A percentile compares a stretch with the other conserved stretches of the same genome.
Evolutionary conservation across 2,797 vertebrate species (phyloP).

Genomic region (Dromococcyx pavoninus): DNA sequence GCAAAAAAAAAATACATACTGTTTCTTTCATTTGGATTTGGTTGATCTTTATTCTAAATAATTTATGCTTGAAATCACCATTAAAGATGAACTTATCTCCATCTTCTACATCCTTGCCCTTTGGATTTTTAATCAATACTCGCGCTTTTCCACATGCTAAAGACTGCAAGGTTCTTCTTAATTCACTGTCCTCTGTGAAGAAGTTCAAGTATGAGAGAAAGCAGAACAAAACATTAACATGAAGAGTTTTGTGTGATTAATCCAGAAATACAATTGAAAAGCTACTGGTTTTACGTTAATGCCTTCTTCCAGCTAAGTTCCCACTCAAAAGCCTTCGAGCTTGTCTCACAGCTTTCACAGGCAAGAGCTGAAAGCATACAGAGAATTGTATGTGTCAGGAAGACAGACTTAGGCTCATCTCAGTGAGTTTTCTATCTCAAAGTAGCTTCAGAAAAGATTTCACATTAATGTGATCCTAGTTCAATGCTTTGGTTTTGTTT

Average conservation of each 20-base stretch:
- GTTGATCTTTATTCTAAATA: slow-evolving; percentile 86
- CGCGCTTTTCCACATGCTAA: slow-evolving; percentile 83
- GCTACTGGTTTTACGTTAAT: background rate
- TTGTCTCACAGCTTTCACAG: background rate
- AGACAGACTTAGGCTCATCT: background rate
- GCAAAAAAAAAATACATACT: slow-evolving; percentile 65
- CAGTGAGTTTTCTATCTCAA: background rate
- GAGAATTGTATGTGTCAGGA: background rate
- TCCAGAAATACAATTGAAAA: background rate
- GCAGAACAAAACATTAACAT: background rate
- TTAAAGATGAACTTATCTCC: slow-evolving; percentile 80
- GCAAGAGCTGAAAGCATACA: background rate
- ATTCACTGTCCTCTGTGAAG: slow-evolving; percentile 77
- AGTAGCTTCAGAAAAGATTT: background rate
- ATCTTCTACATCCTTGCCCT: slow-evolving; percentile 81
- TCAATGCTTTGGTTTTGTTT: background rate
- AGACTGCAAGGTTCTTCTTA: slow-evolving; percentile 81
- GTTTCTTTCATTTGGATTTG: slow-evolving; percentile 87
- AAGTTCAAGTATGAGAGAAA: background rate
- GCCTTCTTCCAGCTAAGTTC: background rate
- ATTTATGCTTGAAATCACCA: slow-evolving; percentile 81
- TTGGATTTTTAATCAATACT: slow-evolving; percentile 80
- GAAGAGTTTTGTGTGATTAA: background rate
- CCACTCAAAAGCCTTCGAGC: background rate
- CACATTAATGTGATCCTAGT: background rate